These are phyloP conservation scores for Polyploca ridens DNA, from an alignment of 2,888 invertebrate species.

Conservation along the genomic window DNA sequence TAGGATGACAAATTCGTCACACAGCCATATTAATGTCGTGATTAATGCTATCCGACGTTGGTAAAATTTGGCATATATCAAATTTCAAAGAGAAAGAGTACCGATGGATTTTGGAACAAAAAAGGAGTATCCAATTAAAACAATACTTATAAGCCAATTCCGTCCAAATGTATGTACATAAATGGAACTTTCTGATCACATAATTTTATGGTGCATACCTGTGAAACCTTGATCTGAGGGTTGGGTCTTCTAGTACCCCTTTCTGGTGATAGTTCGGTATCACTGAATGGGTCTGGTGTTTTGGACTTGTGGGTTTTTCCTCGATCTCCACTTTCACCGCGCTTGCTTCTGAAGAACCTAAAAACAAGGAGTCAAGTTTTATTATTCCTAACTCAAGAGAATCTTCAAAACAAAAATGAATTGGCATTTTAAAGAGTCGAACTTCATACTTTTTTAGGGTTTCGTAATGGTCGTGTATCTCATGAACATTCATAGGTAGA, in stretches of 20 bases:
- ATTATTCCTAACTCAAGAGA: not conserved
- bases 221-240: conserved; percentile 81
- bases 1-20: no score
- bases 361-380: not conserved
- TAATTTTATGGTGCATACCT: conserved; percentile 43
- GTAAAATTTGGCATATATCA: no score
- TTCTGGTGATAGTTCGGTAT: conserved; percentile 76
- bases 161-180: not conserved
- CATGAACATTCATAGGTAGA: no score
- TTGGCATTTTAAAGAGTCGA: no score
- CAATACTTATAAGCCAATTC: conserved; percentile 21
- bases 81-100: not conserved
- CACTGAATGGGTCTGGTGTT: conserved; percentile 87
- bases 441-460: no score
- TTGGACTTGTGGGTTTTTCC: conserved; percentile 87
- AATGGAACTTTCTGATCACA: not conserved
- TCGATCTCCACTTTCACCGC: conserved; percentile 88
- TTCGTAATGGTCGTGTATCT: no score
- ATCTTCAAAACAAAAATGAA: no score
- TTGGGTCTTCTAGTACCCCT: conserved; percentile 64
- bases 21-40: no score
- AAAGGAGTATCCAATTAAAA: conserved; percentile 16
- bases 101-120: conserved; percentile 12
- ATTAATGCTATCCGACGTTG: no score
- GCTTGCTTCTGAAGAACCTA: conserved; percentile 94